A percentile compares a stretch with the other conserved stretches of the same genome.
These are phyloP conservation scores for Pemphredon lugubris DNA, from an alignment of 2,888 invertebrate species.

Conservation along the genomic window DNA sequence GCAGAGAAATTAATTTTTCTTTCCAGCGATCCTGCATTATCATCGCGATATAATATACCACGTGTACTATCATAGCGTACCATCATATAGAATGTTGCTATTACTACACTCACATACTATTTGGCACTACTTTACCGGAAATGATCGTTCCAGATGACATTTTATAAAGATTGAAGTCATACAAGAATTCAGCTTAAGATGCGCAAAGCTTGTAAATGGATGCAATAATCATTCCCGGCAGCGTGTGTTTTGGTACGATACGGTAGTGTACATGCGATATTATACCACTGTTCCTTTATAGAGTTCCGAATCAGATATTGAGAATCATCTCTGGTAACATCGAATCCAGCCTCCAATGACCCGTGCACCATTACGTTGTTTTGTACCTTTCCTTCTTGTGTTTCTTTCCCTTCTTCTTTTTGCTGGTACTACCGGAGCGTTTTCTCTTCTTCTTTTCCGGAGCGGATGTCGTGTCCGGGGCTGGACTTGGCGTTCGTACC, in stretches of 20 bases:
- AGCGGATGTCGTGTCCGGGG: slow-evolving; percentile 81
- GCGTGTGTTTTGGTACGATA: background rate
- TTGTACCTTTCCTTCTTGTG: slow-evolving; percentile 85
- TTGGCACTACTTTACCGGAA: too few relatives aligned
- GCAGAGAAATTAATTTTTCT: background rate
- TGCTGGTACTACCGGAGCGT: slow-evolving; percentile 81
- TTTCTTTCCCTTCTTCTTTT: slow-evolving; percentile 89
- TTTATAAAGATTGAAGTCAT: too few relatives aligned
- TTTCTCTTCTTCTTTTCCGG: slow-evolving; percentile 80
- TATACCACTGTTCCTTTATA: too few relatives aligned
- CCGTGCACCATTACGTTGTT: slow-evolving; percentile 65
- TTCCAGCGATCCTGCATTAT: too few relatives aligned
- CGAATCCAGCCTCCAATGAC: slow-evolving; percentile 75
- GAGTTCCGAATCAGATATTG: background rate
- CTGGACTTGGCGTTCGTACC: slow-evolving; percentile 88
- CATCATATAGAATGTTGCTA: too few relatives aligned
- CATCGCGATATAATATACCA: too few relatives aligned
- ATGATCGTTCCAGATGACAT: too few relatives aligned
- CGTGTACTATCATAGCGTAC: too few relatives aligned
- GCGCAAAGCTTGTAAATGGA: too few relatives aligned
- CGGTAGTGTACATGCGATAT: background rate
- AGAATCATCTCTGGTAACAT: slow-evolving; percentile 3
- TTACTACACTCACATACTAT: too few relatives aligned
- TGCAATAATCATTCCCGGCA: too few relatives aligned
- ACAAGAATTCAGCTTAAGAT: too few relatives aligned